phyloP scores from a whole-genome alignment of 2,888 invertebrate genomes.

The Drosophila seclusa region DNA sequence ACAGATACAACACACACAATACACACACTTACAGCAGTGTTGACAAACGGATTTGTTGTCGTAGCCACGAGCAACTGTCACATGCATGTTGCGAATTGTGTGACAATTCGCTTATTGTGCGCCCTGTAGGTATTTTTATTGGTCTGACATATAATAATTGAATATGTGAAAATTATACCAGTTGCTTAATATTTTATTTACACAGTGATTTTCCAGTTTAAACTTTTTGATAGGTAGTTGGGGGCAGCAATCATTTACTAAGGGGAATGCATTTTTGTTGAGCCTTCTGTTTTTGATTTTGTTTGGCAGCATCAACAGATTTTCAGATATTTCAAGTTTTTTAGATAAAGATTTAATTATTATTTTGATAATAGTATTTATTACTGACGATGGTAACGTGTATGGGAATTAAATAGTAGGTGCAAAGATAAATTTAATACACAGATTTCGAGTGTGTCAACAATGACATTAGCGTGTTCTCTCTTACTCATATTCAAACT shows the following conservation, averaged over 20 bases:
- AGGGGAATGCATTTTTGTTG: not conserved
- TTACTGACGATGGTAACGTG: not conserved
- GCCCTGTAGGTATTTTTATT: slow-evolving; percentile 62
- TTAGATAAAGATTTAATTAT: not conserved
- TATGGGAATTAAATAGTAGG: not conserved
- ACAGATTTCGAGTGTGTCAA: not conserved
- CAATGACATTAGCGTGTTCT: not conserved
- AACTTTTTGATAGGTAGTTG: not conserved
- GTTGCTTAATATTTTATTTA: slow-evolving; percentile 6
- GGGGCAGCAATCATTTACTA: not conserved
- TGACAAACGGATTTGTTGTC: slow-evolving; percentile 17
- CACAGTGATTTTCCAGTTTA: not conserved
- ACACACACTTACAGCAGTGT: not conserved
- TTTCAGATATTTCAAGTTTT: not conserved
- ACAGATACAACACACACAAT: slow-evolving; percentile 14
- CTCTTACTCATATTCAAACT: not conserved
- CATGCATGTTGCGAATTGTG: slow-evolving; percentile 67
- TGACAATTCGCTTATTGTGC: slow-evolving; percentile 72
- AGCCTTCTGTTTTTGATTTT: not conserved
- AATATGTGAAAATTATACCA: slow-evolving; percentile 8
- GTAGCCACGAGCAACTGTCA: slow-evolving; percentile 65
- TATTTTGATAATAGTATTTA: not conserved
- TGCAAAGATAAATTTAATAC: not conserved
- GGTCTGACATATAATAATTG: slow-evolving; percentile 53
- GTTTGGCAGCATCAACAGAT: not conserved